Percentiles rank a stretch among this genome's conserved stretches.
Conservation (phyloP, 1,140 invertebrate species). For the Heliconius hermathena region DNA sequence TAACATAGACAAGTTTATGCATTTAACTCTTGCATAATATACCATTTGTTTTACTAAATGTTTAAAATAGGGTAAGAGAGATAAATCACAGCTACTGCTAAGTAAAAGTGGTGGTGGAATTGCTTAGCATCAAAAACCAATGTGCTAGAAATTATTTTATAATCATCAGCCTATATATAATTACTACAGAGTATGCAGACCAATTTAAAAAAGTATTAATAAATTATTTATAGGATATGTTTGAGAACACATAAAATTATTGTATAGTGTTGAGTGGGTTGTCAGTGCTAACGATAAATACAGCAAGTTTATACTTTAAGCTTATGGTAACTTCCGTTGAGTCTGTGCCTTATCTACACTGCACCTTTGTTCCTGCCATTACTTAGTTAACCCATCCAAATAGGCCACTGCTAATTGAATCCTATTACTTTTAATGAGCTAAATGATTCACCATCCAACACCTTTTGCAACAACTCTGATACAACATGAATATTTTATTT, state of each 20-base stretch:
- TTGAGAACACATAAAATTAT: not conserved
- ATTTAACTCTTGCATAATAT: too few species aligned
- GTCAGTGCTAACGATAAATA: conserved; percentile 13
- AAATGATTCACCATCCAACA: conserved; percentile 19
- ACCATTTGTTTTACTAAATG: too few species aligned
- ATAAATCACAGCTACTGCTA: too few species aligned
- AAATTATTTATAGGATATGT: not conserved
- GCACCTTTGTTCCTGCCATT: conserved; percentile 64
- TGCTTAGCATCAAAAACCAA: too few species aligned
- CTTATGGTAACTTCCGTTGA: conserved; percentile 65
- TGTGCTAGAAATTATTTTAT: too few species aligned
- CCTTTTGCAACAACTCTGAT: conserved; percentile 3
- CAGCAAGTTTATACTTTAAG: conserved; percentile 27
- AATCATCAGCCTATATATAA: too few species aligned
- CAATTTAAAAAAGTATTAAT: not conserved
- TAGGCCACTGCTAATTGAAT: conserved; percentile 54
- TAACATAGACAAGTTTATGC: too few species aligned
- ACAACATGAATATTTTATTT: conserved; percentile 6
- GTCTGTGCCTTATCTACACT: conserved; percentile 56
- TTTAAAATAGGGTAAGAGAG: too few species aligned
- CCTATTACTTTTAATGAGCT: conserved; percentile 53
- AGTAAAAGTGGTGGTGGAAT: too few species aligned
- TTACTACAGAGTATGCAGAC: not conserved
- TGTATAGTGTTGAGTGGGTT: not conserved
- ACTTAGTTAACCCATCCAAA: conserved; percentile 55